Base-by-base conservation (phyloP, 2,797 vertebrate species). In the Microctenopoma lineatum region DNA sequence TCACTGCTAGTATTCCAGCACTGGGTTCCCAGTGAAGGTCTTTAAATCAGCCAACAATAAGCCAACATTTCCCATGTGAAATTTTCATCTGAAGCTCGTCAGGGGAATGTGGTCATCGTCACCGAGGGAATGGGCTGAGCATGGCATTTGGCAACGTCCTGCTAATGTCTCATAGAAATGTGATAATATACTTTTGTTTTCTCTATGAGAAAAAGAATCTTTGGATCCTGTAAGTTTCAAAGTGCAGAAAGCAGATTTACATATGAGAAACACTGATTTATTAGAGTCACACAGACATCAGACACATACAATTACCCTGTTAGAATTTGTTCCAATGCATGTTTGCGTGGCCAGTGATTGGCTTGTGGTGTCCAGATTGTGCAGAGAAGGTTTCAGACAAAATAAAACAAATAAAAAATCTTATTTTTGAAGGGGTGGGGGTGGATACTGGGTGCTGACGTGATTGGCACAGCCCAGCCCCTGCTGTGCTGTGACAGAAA, bases 381-480 rank as follows among this genome's bases (percentile, higher is more conserved):
- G 45, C 2, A 12, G 0, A 25, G 10, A 21, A 21, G 5, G 14
- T 55, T 79, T 67, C 52, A 50, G 14, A 62, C 39, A 21, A 15
- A 48, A 44, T 36, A 47, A 60, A 61, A 54, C 44, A 51, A 9
- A 65, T 41, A 5, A 27, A 14, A 27, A 16, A 41, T 55, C 55
- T 3, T 7, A 1, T 76, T 46, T 83, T 52, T 5, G 29, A 21
- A 75, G 73, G 71, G 84, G 86, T 75, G 78, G 65, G 76, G 21
- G 21, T 21, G 21, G 21, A 39, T 42, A 38, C 15, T 66, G 61
- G 53, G 38, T 73, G 72, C 81, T 94, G 92, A 94, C 93, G 92
- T 77, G 77, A 39, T 7, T 34, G 18, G 53, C 56, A 72, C 66
- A 84, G 82, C 73, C 90, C 90, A 78, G 25, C 85, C 87, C 80